phyloP scores from a whole-genome alignment of 2,888 invertebrate genomes.

The Aporophyla lueneburgensis region DNA sequence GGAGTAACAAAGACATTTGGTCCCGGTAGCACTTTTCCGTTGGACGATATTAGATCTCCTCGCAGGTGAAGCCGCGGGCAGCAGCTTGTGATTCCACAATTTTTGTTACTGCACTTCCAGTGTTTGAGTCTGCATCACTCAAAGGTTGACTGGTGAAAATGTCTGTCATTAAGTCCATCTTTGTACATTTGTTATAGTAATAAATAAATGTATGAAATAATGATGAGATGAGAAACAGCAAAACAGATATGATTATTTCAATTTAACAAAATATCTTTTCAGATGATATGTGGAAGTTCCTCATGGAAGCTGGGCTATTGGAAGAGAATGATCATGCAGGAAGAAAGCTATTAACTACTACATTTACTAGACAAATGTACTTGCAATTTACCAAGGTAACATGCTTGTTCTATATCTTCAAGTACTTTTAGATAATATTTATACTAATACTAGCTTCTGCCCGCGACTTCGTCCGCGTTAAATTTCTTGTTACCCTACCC shows the following conservation, averaged over 20 bases:
- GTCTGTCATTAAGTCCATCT: too few species aligned
- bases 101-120: neutral
- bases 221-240: neutral
- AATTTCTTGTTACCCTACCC: too few species aligned
- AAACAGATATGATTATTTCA: neutral
- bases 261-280: slow-evolving; percentile 53
- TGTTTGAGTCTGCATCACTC: neutral
- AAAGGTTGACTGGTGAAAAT: neutral
- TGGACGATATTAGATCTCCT: too few species aligned
- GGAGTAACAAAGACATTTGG: too few species aligned
- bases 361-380: slow-evolving; percentile 84
- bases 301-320: slow-evolving; percentile 84
- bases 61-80: too few species aligned
- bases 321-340: slow-evolving; percentile 78
- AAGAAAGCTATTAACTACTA: slow-evolving; percentile 79
- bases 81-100: too few species aligned
- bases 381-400: slow-evolving; percentile 82
- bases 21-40: too few species aligned
- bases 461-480: too few species aligned
- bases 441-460: too few species aligned
- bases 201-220: neutral
- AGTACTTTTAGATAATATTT: neutral
- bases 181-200: neutral
- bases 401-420: neutral
- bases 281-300: slow-evolving; percentile 89